Evolutionary conservation across 1,140 invertebrate genomes (phyloP), one percentile per base, ranked within the genome.

Genomic region (Macrosteles quadrilineatus): DNA sequence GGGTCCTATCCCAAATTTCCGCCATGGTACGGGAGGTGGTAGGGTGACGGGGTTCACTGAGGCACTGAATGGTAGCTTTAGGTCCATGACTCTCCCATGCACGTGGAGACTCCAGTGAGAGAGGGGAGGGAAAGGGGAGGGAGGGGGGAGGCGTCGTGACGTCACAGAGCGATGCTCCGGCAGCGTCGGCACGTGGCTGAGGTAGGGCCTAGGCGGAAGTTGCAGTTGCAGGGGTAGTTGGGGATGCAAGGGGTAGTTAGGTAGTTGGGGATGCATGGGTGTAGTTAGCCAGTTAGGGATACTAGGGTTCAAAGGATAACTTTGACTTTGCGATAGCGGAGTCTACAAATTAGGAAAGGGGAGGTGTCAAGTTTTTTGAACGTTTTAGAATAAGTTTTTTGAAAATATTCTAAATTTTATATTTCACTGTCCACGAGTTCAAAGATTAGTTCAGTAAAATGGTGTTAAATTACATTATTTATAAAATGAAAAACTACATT

Each of bases 1-100:
- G 76, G 25, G 72, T 70, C 53, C 72, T 72, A 50, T 76, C 73
- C 72, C 73, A 75, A 53, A 76, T 71, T 65, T 76, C 73, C 23
- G 73, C 75, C 75, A 76, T 76, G 57, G 45, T 67, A 50, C 25
- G 62, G 65, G 62, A 31, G 59, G 27, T 31, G 36, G 32, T 27
- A 53, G 27, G 50, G 65, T 40, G 32, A 62, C 67, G 43, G 66
- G 66, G 63, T 40, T 63, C 47, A 72, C 57, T 63, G 55, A 72
- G 68, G 59, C 47, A 68, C 71, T 63, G 67, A 72, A 67, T 68
- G 67, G 19, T 59, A 50, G 30, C 27, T 50, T 63, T 29, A 69
- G 69, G 65, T 70, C 69, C 70, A 67, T 63, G 69, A 63, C 70
- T 66, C 36, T 32, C 62, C 68, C 43, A 53, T 65, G 70, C 67